Evolutionary conservation across 2,888 invertebrate genomes (phyloP).

Genomic region (Coremacera marginata): DNA sequence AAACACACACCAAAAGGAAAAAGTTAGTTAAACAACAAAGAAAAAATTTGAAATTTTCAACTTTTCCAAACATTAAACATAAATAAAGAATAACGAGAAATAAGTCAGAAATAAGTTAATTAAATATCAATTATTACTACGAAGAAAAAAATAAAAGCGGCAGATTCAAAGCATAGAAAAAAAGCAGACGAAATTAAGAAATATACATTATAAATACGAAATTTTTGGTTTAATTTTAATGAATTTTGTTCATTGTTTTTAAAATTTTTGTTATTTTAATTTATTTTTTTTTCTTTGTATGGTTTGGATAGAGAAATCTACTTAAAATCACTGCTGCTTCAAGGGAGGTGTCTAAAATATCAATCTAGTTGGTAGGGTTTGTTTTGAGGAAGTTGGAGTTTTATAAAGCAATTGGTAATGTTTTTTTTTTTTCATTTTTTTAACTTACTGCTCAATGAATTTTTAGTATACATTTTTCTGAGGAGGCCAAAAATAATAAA

Average conservation of each 20-base stretch:
- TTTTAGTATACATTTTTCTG: slow-evolving; percentile 18
- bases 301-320: slow-evolving; percentile 43
- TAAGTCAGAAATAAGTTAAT: neutral
- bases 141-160: neutral
- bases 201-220: neutral
- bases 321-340: slow-evolving; percentile 56
- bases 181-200: neutral
- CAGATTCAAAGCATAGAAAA: neutral
- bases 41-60: neutral
- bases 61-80: slow-evolving; percentile 34
- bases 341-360: neutral
- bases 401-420: too few relatives aligned
- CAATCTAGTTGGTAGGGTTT: neutral
- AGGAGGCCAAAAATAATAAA: neutral
- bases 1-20: neutral
- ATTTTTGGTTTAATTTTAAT: too few relatives aligned
- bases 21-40: neutral
- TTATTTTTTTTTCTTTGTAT: neutral
- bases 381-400: slow-evolving; percentile 21
- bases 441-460: neutral
- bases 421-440: neutral
- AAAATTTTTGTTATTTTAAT: neutral
- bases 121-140: neutral
- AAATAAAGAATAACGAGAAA: slow-evolving; percentile 4
- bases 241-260: neutral